Evolutionary conservation across 1,140 invertebrate genomes (phyloP), one percentile per base, ranked within the genome.

Genomic region (Dryas iulia): DNA sequence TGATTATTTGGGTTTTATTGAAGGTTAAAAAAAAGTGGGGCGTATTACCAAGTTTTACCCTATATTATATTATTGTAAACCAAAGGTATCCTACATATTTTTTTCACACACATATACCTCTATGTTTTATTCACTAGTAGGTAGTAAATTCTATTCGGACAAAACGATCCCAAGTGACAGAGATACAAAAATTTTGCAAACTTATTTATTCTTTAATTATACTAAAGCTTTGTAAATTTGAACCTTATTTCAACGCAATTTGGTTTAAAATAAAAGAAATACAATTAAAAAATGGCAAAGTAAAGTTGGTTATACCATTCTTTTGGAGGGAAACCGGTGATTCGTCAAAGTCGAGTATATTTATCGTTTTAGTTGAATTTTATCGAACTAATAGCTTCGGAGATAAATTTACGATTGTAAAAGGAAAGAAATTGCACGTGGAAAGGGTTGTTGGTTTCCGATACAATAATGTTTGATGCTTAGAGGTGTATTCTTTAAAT

Each of bases 351-450:
- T 89, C 87, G 77, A 78, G 77, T 87, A 87, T 90, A 90, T 90
- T 90, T 90, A 90, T 90, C 84, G 88, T 89, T 89, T 86, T 87
- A 88, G 86, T 89, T 86, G 88, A 89, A 90, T 90, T 90, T 90
- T 90, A 90, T 90, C 88, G 88, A 85, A 90, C 87, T 90, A 90
- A 90, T 90, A 90, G 88, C 78, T 76, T 76, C 65, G 70, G 83
- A 89, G 87, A 90, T 89, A 85, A 79, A 90, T 90, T 90, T 90
- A 87, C 88, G 88, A 90, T 90, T 87, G 88, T 80, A 67, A 79
- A 76, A 74, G 77, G 76, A 82, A 76, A 74, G 78, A 74, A 82
- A 80, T 78, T 76, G 66, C 71, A 83, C 72, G 77, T 79, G 73
- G 76, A 88, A 90, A 88, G 88, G 88, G 83, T 90, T 89, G 77